Base-by-base conservation (phyloP, 1,140 invertebrate species). In the Aphaenogaster rudis region DNA sequence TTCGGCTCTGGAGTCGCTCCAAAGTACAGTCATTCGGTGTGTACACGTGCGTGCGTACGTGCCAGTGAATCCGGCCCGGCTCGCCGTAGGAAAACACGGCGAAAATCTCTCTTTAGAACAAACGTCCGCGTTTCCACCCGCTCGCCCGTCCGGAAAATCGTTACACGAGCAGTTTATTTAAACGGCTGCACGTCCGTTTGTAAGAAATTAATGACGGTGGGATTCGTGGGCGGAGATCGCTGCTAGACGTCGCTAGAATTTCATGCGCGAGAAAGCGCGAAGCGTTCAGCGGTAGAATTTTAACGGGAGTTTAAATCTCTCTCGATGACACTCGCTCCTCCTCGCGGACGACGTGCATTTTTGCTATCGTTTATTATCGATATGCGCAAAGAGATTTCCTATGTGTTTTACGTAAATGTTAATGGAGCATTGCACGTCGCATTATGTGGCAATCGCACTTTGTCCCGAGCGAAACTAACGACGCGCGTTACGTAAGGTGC, bases 81-180 rank as follows among this genome's bases (percentile, higher is more conserved):
- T 48, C 42, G 50, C 67, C 63, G 69, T 84, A 84, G 80, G 80
- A 84, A 84, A 84, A 84, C 69, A 84, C 80, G 78, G 36, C 45
- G 80, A 61, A 84, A 84, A 84, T 84, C 69, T 84, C 80, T 61
- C 80, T 84, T 84, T 74, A 76, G 76, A 74, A 50, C 80, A 50
- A 84, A 74, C 80, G 28, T 13, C 28, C 80, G 39, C 59, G 54
- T 42, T 59, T 52, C 67, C 64, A 79, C 11, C 28, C 50, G 80
- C 57, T 59, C 39, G 54, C 69, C 80, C 69, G 80, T 21, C 69
- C 42, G 80, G 80, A 76, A 84, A 74, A 84, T 74, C 80, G 67
- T 82, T 74, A 74, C 80, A 74, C 80, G 69, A 84, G 57, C 80
- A 76, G 80, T 84, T 84, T 84, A 63, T 84, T 84, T 76, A 63